Base-by-base conservation (phyloP, 2,888 invertebrate genomes). In the Rhamnusium bicolor region DNA sequence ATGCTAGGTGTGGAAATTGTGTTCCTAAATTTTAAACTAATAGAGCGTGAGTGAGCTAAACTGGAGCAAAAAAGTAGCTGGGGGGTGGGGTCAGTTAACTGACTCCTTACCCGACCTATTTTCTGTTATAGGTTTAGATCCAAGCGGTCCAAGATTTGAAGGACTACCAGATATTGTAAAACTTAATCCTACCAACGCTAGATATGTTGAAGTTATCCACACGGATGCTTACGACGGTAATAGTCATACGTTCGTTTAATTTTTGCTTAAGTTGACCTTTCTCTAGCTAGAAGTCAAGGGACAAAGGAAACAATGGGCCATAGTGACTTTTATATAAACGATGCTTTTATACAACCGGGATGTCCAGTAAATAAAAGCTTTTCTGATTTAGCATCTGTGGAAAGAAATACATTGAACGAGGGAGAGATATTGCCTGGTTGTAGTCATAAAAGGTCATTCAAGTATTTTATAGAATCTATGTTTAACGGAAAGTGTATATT, bases 151-250 rank as follows among this genome's bases (percentile, higher is more conserved):
- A 1, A 89, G 88, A 81, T 92, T 91, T 83, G 89, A 89, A 74
- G 86, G 88, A 66, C 90, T 90, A 86, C 89, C 90, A n/a, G 79
- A 84, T 1, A 80, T 84, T 18, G 90, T 91, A 0, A 88, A 90
- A 53, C 85, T 92, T 10, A 90, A 91, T 81, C 86, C 88, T 1
- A 82, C 85, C 8, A 91, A 91, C 82, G 92, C 92, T 0, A 81
- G 82, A 66, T 91, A 90, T 79, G 92, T 92, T 0, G 92, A 92
- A 84, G 89, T 90, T 56, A 88, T 92, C 29, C 92, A 92, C 82
- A 91, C 92, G 0, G 91, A 92, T 82, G 83, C 84, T 47, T 84
- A 79, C 73, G 81, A 83, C 72, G 73, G 85, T 85, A 83, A 75
- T 46, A 14, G 19, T 10, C 10, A 7, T 6, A 27, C 12, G 29